Base-by-base conservation (phyloP, 2,113 vertebrate species). In the Thalassoma bifasciatum region DNA sequence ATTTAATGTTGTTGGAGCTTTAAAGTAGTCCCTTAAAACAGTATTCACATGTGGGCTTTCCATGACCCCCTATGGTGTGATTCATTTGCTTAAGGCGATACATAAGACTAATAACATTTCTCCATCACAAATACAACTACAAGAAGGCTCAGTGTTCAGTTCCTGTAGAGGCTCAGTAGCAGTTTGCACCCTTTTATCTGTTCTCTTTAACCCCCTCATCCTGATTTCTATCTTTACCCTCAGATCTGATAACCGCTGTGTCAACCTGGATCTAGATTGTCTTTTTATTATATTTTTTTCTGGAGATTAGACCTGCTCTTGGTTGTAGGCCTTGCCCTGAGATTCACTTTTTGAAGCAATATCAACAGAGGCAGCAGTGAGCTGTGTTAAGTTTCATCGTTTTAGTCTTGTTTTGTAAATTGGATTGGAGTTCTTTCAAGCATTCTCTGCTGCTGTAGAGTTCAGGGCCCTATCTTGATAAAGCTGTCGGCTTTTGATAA, bases 401-500 rank as follows among this genome's bases (percentile, higher is more conserved):
- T 59, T 71, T 79, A 58, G 54, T 76, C 79, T 73, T 61, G 38
- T 64, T 49, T 11, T 37, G 42, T 58, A 66, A 70, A 82, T 78
- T 74, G 62, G 66, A 84, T 81, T 75, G 63, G 58, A n/a, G 46
- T 53, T 62, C 26, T 77, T 81, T 72, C 56, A 52, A 68, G 59
- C 47, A 16, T 38, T 23, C 19, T 34, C 34, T 61, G 69, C 66
- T 62, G 34, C 38, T 23, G 67, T 66, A 64, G 58, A 57, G 52
- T 69, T 72, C 51, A 14, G 38, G 37, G 53, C 22, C 72, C 54
- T 58, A 36, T 87, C 71, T 84, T 85, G 77, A 75, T 78, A 72
- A 85, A 82, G 75, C 79, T 77, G 56, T 68, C 53, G 64, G 75
- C 72, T 81, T 92, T 87, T 70, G 57, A 50, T 90, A 85, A 85